A percentile compares a stretch with the other conserved stretches of the same genome.
These are phyloP conservation scores for Distichodus sexfasciatus DNA, from an alignment of 2,797 vertebrate genomes.

Conservation along the genomic window DNA sequence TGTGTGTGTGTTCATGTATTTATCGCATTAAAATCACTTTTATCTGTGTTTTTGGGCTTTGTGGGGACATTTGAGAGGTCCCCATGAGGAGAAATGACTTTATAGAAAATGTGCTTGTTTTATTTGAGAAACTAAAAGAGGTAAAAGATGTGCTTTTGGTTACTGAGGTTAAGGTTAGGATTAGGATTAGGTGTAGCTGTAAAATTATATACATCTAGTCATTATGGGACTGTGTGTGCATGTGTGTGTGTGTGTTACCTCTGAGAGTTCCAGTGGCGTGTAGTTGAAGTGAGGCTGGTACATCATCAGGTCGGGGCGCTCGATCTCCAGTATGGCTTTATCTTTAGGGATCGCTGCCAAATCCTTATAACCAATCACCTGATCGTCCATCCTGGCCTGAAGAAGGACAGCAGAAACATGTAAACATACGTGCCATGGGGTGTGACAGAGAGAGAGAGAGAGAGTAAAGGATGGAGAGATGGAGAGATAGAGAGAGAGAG, in stretches of 20 bases:
- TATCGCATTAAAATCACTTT: no score
- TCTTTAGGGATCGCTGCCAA: constrained; percentile 90
- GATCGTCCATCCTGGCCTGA: constrained; percentile 87
- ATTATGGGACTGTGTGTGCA: constrained; percentile 21
- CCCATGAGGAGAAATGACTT: no score
- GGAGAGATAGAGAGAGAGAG: not conserved
- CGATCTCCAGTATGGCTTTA: constrained; percentile 95
- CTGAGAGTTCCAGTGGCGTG: constrained; percentile 76
- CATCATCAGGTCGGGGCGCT: constrained; percentile 93
- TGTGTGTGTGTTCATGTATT: not conserved
- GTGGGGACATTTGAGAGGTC: no score
- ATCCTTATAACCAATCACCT: constrained; percentile 89
- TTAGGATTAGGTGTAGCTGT: no score
- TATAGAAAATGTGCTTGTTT: no score
- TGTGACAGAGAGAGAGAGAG: not conserved
- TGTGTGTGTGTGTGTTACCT: constrained; percentile 65
- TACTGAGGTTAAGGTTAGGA: no score
- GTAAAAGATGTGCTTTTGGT: no score
- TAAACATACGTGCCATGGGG: no score
- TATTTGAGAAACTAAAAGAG: no score
- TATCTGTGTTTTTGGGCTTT: no score
- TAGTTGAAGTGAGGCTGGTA: constrained; percentile 90
- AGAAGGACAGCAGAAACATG: constrained; percentile 9
- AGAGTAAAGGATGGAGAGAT: not conserved
- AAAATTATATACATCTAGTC: no score